Base-by-base conservation (phyloP, 2,888 invertebrate species). In the Aproaerema taeniolella region DNA sequence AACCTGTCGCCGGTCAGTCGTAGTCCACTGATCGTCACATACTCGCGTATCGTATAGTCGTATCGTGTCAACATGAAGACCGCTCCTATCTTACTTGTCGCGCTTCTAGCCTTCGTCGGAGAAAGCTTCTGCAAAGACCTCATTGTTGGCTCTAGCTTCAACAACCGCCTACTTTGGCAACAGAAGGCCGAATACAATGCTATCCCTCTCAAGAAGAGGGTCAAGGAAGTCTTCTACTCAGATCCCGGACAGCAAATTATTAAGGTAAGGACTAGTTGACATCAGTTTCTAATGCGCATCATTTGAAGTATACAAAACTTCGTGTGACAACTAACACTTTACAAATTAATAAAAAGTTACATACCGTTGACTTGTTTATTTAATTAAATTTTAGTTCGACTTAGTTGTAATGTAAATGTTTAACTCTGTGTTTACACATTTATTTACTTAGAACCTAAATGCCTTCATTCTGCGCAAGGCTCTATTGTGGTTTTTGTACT, bases 241-340 rank as follows among this genome's bases (percentile, higher is more conserved):
- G 85, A 86, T 47, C 74, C 85, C 1, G 81, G 77, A 31, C 83
- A 86, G 40, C 83, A 83, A 60, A 67, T 75, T 41, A 82, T 86
- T 39, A 86, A 82, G 83, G 85, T 85, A 66, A 52, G n/a, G n/a
- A n/a, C n/a, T n/a, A n/a, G n/a, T n/a, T n/a, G n/a, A n/a, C n/a
- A n/a, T n/a, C n/a, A n/a, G n/a, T n/a, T n/a, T 26, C 12, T 9
- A 28, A n/a, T n/a, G n/a, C n/a, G n/a, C n/a, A 15, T 20, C 24
- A 20, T 7, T 20, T 20, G 24, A 7, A 20, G 24, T 20, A 8
- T 5, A 20, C 5, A 20, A 20, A 7, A 8, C 8, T 20, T 20
- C 8, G 24, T 20, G n/a, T n/a, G n/a, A n/a, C n/a, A n/a, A n/a
- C n/a, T n/a, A n/a, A n/a, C n/a, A n/a, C n/a, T n/a, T n/a, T n/a